Evolutionary conservation across 1,140 invertebrate species (phyloP), one percentile per base, ranked within the genome.

Genomic region (Drosophila ficusphila): DNA sequence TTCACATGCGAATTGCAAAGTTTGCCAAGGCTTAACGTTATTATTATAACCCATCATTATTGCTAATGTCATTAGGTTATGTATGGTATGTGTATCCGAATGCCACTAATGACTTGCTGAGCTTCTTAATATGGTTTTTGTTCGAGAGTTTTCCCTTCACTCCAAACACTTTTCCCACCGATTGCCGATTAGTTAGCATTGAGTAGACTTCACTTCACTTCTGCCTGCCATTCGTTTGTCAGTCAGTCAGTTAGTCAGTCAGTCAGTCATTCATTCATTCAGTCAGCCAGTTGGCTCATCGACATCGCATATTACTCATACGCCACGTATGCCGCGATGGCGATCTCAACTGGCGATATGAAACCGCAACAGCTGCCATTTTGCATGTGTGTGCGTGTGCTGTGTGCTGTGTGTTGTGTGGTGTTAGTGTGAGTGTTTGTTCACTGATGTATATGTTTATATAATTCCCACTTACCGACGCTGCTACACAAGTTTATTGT

Each of bases 381-480:
- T 51, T 16, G 19, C 38, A 34, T 21, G 54, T 60, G 36, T 23
- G n/a, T n/a, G 33, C 23, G 51, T 52, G 31, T 23, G 12, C 8
- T 44, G 41, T 21, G 46, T 31, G 25, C 29, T 34, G 36, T 18
- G 33, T 39, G 46, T 44, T n/a, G 7, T 56, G 53, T 16, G 27
- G 19, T 25, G 4, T 16, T 3, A 1, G 8, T 41, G 9, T 46
- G 21, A 36, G 29, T 67, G 58, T 46, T 79, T 76, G 71, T 38
- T 76, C 60, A 76, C 72, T 68, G 76, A 76, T 79, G 81, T 85
- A 68, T 85, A 85, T 86, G 79, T 85, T 85, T 85, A 85, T 85
- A 85, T 86, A 86, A 85, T 85, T 85, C 79, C 76, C 79, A 86
- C 79, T 83, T 85, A 83, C 79, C 54, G 70, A 56, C 67, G 52